A percentile compares a stretch with the other conserved stretches of the same genome.
phyloP scores from a whole-genome alignment of 2,113 vertebrate species.

The Mellivora capensis region DNA sequence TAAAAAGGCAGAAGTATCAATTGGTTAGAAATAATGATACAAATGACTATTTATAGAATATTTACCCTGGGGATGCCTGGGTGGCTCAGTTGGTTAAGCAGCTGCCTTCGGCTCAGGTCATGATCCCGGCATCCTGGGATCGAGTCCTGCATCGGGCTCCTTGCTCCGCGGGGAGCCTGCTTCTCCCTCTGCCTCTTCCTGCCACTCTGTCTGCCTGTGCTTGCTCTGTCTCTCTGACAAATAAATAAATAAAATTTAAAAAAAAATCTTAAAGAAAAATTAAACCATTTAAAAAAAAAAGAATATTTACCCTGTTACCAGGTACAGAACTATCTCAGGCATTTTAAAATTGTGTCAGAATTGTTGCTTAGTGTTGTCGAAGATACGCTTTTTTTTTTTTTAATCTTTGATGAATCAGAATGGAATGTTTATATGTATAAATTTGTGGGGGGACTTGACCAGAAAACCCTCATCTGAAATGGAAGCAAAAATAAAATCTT shows the following conservation, averaged over 20 bases:
- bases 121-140: too few species aligned
- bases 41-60: not conserved
- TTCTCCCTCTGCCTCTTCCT: too few species aligned
- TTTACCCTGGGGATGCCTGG: too few species aligned
- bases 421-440: not conserved
- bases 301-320: not conserved
- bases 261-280: too few species aligned
- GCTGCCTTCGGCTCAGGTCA: too few species aligned
- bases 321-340: not conserved
- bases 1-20: not conserved
- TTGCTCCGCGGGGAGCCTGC: too few species aligned
- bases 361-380: not conserved
- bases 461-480: not conserved
- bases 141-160: too few species aligned
- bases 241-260: too few species aligned
- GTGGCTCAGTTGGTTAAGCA: too few species aligned
- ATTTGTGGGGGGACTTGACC: not conserved
- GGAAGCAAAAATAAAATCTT: not conserved
- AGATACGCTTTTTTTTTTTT: not conserved
- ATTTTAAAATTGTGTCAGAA: not conserved
- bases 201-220: too few species aligned
- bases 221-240: too few species aligned
- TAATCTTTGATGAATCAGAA: not conserved
- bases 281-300: too few species aligned
- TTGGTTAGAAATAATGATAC: conserved; percentile 21